phyloP scores from a whole-genome alignment of 2,888 invertebrate genomes.

The Listrodromus nycthemerus region DNA sequence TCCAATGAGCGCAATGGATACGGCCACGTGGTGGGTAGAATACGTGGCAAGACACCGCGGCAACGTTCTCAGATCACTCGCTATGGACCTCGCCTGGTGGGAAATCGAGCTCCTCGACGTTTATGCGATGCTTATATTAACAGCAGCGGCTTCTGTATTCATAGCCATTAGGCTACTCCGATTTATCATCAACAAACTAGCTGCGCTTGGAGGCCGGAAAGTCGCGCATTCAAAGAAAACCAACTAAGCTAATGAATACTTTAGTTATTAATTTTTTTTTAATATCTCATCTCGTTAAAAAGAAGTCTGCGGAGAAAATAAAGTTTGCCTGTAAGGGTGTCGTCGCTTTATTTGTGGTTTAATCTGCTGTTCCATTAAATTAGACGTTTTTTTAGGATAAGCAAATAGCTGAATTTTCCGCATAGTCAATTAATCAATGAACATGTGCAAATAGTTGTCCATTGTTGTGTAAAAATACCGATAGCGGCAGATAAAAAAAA shows the following conservation, averaged over 20 bases:
- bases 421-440: neutral
- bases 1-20: slow-evolving; percentile 74
- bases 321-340: too few relatives aligned
- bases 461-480: too few relatives aligned
- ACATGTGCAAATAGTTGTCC: neutral
- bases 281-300: neutral
- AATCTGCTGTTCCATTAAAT: too few relatives aligned
- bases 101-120: slow-evolving; percentile 75
- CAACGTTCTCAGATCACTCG: slow-evolving; percentile 72
- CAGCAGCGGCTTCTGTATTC: slow-evolving; percentile 23
- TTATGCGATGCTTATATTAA: slow-evolving; percentile 60
- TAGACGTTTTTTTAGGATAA: too few relatives aligned
- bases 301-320: neutral
- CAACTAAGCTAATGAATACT: slow-evolving; percentile 16
- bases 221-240: slow-evolving; percentile 51
- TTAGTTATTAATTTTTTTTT: too few relatives aligned
- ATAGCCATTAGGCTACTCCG: neutral
- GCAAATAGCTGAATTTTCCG: too few relatives aligned
- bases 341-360: too few relatives aligned
- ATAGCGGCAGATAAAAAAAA: too few relatives aligned
- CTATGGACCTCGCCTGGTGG: slow-evolving; percentile 74
- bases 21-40: slow-evolving; percentile 77
- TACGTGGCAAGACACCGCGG: slow-evolving; percentile 77
- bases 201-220: neutral
- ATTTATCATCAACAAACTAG: slow-evolving; percentile 9